A percentile compares a stretch with the other conserved stretches of the same genome.
phyloP scores from a whole-genome alignment of 2,888 invertebrate species.

The Polia nebulosa region DNA sequence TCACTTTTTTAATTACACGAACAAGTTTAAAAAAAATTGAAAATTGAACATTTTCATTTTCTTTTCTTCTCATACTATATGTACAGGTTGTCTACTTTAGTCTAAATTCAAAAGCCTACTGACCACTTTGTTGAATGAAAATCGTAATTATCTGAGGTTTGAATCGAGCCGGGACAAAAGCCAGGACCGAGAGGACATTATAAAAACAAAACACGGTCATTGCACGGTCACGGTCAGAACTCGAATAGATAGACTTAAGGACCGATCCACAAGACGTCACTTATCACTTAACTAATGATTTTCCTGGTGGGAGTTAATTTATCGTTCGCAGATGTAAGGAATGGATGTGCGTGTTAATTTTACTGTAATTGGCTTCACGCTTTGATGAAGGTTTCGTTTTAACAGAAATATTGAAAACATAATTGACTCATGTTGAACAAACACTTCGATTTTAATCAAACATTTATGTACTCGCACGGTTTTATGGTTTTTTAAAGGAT shows the following conservation, averaged over 20 bases:
- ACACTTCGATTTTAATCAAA: conserved; percentile 38
- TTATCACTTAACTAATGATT: conserved; percentile 67
- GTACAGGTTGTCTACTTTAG: conserved; percentile 6
- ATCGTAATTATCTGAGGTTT: conserved; percentile 56
- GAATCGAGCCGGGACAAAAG: conserved; percentile 67
- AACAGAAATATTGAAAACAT: conserved; percentile 41
- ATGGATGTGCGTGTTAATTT: conserved; percentile 44
- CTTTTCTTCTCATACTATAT: conserved; percentile 16
- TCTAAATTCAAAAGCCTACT: conserved; percentile 34
- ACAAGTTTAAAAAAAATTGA: neutral
- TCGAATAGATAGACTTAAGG: conserved; percentile 46
- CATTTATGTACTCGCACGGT: conserved; percentile 3
- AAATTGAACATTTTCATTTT: conserved; percentile 11
- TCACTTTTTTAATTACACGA: conserved; percentile 22
- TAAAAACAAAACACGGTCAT: conserved; percentile 76
- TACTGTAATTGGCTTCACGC: conserved; percentile 33
- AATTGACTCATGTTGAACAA: conserved; percentile 37
- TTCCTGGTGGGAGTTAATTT: conserved; percentile 62
- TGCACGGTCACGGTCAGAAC: conserved; percentile 74
- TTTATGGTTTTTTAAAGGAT: conserved; percentile 3
- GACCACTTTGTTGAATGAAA: conserved; percentile 54
- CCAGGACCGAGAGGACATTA: conserved; percentile 64
- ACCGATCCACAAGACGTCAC: conserved; percentile 56
- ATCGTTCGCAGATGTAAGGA: conserved; percentile 55
- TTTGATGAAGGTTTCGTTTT: conserved; percentile 36